Base-by-base conservation (phyloP, 2,113 vertebrate genomes). In the Nematolebias whitei region DNA sequence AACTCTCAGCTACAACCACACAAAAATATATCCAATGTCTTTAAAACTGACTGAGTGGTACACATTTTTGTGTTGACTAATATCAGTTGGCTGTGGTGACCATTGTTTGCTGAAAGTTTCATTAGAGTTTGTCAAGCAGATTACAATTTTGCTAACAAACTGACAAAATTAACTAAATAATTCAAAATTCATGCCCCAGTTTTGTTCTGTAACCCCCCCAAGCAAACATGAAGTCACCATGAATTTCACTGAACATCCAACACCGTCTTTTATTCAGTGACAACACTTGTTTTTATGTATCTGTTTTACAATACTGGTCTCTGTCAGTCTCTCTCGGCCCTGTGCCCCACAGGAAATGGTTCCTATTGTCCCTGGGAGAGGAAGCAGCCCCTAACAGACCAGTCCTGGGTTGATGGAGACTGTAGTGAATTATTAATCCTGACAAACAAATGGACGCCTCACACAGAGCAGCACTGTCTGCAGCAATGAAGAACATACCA, bases 331-430 rank as follows among this genome's bases (percentile, higher is more conserved):
- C 66, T 60, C 47, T 50, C 50, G 53, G 44, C 41, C 24, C 66
- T 44, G 18, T 47, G 40, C 55, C 58, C 76, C 29, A 38, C 86
- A 86, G 87, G 87, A 90, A 90, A 82, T 67, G 65, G 80, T 10
- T 35, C 56, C 82, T 53, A 89, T 88, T 88, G 89, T 90, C 86
- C 82, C 80, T 15, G 48, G 61, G 76, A 88, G 68, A 87, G 89
- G 89, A 90, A 87, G 86, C 79, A 72, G 83, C 78, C 76, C 60
- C 54, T 16, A 44, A 78, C 66, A 80, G 81, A 80, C 64, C 80
- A 80, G 71, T 63, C 39, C 58, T 55, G 60, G 40, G 44, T 18
- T 75, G 74, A 83, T 76, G 66, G 71, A 87, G 78, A 65, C 63
- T 24, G 38, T 43, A 50, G 63, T 90, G 72, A 87, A 88, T 90